phyloP scores from a whole-genome alignment of 2,113 vertebrate species.

The Anhinga anhinga region DNA sequence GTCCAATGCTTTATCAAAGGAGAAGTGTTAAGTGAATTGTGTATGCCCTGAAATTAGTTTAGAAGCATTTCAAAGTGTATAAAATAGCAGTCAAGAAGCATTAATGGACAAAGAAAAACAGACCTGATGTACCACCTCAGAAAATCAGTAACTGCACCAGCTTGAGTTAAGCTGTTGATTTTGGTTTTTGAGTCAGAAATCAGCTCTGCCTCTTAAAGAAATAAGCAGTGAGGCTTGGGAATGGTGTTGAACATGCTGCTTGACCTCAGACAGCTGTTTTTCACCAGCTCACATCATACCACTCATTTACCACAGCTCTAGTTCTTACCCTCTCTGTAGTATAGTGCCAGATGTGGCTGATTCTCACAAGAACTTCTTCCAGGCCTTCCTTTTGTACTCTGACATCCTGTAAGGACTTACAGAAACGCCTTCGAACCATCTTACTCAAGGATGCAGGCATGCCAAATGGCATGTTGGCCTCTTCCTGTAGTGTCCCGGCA shows the following conservation, averaged over 20 bases:
- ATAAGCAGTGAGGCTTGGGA: not conserved
- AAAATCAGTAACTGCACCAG: not conserved
- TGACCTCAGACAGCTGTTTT: not conserved
- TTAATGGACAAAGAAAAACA: not conserved
- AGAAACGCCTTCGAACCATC: accelerated
- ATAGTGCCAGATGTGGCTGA: not conserved
- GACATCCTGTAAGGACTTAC: accelerated
- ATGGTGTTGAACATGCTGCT: not conserved
- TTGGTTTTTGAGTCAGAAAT: not conserved
- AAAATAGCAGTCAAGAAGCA: not conserved
- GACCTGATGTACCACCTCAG: not conserved
- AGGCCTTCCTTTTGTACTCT: not conserved
- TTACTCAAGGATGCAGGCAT: not conserved
- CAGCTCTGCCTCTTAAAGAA: not conserved
- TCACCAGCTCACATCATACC: not conserved
- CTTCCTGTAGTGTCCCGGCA: accelerated
- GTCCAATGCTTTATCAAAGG: not conserved
- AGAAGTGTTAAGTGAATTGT: not conserved
- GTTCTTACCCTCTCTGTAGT: not conserved
- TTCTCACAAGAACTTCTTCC: not conserved
- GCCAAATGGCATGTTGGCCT: not conserved
- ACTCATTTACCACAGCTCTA: not conserved
- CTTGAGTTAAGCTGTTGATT: not conserved
- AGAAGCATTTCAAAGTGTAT: not conserved
- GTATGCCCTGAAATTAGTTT: not conserved